Conservation (phyloP, 2,888 invertebrate genomes). For the Clunio marinus region DNA sequence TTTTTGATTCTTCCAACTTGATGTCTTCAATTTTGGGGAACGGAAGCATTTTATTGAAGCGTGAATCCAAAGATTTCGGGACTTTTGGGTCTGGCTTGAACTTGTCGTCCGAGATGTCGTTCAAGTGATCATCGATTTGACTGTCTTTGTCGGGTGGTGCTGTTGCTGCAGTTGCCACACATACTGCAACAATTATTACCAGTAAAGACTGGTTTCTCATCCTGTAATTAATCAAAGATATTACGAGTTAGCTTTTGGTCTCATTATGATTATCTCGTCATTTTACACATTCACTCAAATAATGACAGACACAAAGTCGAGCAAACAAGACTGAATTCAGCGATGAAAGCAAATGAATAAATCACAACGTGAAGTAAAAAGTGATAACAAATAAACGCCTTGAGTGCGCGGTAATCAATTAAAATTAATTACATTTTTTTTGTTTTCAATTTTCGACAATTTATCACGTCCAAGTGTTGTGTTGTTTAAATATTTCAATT, state of each 20-base stretch:
- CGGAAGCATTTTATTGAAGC: slow-evolving; percentile 46
- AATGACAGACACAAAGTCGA: not conserved
- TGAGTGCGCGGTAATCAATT: not conserved
- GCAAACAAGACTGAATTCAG: no score
- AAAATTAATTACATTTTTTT: slow-evolving; percentile 14
- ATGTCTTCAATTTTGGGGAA: not conserved
- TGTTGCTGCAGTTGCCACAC: slow-evolving; percentile 44
- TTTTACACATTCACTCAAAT: not conserved
- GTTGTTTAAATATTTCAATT: slow-evolving; percentile 9
- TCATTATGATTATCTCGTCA: not conserved
- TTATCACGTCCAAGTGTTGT: not conserved
- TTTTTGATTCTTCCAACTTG: not conserved
- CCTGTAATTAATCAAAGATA: slow-evolving; percentile 27
- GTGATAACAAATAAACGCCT: not conserved
- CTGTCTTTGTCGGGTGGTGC: slow-evolving; percentile 42
- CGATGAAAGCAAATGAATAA: not conserved
- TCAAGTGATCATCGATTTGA: slow-evolving; percentile 44
- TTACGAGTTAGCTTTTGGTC: no score
- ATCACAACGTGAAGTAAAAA: no score
- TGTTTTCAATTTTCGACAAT: no score
- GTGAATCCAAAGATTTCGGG: slow-evolving; percentile 42
- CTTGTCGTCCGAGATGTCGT: slow-evolving; percentile 42
- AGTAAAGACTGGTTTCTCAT: slow-evolving; percentile 51
- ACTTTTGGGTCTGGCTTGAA: slow-evolving; percentile 41
- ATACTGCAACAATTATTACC: slow-evolving; percentile 47